These are phyloP conservation scores for Mercenaria mercenaria DNA, from an alignment of 1,140 invertebrate species.

Conservation along the genomic window DNA sequence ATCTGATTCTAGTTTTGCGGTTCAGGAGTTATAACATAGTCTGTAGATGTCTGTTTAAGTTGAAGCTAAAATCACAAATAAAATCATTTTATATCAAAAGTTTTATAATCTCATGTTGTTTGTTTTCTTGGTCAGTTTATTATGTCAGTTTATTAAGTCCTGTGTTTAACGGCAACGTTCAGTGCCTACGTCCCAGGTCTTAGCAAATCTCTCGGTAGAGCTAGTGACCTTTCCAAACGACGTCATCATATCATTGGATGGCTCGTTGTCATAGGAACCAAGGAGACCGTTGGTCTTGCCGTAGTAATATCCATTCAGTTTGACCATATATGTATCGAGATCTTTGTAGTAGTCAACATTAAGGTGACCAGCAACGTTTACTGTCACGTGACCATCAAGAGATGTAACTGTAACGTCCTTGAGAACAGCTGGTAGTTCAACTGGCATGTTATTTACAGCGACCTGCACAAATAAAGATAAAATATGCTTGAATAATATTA, in stretches of 20 bases:
- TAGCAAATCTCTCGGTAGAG: conserved; percentile 81
- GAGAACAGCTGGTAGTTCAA: conserved; percentile 89
- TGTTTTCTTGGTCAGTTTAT: no score
- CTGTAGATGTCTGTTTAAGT: no score
- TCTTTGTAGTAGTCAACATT: conserved; percentile 76
- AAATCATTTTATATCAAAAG: no score
- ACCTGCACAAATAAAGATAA: conserved; percentile 83
- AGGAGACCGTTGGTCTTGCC: conserved; percentile 94
- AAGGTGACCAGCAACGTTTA: conserved; percentile 84
- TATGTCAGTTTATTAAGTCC: no score
- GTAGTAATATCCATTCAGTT: conserved; percentile 88
- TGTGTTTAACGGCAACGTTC: conserved; percentile 56
- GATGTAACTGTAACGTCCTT: conserved; percentile 78
- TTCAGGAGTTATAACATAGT: no score
- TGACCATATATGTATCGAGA: conserved; percentile 82
- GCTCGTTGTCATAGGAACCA: conserved; percentile 95
- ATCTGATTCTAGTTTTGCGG: no score
- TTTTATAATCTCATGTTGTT: no score
- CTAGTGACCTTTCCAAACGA: conserved; percentile 85
- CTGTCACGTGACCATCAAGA: conserved; percentile 78
- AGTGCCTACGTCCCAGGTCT: conserved; percentile 70
- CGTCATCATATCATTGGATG: conserved; percentile 92
- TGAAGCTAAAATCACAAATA: no score
- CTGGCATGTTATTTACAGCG: conserved; percentile 82
- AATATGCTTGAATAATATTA: neutral